These are phyloP conservation scores for Leptogaster cylindrica DNA, from an alignment of 2,888 invertebrate species.

Conservation along the genomic window DNA sequence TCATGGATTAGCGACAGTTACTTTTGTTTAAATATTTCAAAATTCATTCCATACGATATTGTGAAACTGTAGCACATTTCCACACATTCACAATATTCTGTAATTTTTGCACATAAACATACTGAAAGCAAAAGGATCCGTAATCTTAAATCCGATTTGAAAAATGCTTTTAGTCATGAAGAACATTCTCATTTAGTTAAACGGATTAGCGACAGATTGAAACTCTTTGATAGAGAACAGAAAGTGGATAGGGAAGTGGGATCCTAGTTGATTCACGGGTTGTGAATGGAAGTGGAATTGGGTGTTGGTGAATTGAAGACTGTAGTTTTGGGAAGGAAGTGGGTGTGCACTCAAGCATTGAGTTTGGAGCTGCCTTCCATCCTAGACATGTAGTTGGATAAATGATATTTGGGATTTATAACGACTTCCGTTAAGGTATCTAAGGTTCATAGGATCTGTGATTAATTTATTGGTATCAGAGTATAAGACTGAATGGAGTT, in stretches of 20 bases:
- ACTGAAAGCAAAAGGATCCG: not conserved
- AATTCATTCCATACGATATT: constrained; percentile 19
- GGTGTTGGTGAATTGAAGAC: not conserved
- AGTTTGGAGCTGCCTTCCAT: not conserved
- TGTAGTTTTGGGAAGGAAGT: not conserved
- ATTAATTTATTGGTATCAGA: constrained; percentile 10
- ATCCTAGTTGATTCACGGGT: not conserved
- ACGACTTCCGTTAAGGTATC: not conserved
- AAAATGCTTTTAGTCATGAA: constrained; percentile 33
- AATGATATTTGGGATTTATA: not conserved
- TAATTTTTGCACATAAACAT: not conserved
- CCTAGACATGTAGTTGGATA: not conserved
- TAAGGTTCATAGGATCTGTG: not conserved
- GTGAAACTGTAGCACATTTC: not conserved
- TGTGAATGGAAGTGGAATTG: not conserved
- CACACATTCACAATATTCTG: not conserved
- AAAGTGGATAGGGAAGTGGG: not conserved
- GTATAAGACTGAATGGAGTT: too few species aligned
- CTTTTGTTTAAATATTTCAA: constrained; percentile 30
- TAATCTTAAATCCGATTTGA: constrained; percentile 30
- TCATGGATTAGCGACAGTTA: constrained; percentile 17
- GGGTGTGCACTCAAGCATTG: not conserved
- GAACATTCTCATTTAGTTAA: constrained; percentile 35
- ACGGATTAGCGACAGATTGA: constrained; percentile 32
- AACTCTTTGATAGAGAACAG: constrained; percentile 20